Evolutionary conservation across 1,140 invertebrate species (phyloP).

Genomic region (Coelopa frigida): DNA sequence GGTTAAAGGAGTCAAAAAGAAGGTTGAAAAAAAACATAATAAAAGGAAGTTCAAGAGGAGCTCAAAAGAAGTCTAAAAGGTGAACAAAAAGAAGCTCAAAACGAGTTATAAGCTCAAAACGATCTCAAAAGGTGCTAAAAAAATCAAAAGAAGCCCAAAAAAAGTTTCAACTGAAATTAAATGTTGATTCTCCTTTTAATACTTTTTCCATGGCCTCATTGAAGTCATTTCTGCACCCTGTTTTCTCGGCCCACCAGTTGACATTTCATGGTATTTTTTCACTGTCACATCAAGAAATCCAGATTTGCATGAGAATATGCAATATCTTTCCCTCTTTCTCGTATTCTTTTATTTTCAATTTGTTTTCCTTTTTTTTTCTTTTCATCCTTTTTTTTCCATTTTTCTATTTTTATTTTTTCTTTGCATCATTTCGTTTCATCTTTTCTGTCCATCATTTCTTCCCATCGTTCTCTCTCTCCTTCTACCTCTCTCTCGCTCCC

Average conservation of each 20-base stretch:
- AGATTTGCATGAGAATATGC: no score
- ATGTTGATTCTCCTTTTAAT: no score
- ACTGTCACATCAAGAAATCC: no score
- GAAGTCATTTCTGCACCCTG: no score
- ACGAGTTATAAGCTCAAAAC: background rate
- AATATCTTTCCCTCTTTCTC: background rate
- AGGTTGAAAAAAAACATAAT: background rate
- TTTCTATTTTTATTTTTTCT: background rate
- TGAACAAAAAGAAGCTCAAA: background rate
- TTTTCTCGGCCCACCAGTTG: no score
- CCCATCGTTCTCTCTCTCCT: background rate
- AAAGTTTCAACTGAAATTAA: no score
- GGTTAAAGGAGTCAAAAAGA: no score
- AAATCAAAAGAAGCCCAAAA: background rate
- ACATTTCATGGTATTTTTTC: no score
- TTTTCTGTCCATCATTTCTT: background rate
- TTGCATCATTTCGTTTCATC: background rate
- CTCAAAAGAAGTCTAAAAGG: background rate
- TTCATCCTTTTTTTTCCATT: background rate
- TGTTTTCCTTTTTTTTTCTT: background rate
- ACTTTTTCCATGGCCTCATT: no score
- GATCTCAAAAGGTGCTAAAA: background rate
- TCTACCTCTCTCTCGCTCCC: background rate
- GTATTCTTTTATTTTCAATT: background rate
- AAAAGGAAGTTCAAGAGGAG: background rate